A percentile compares a stretch with the other conserved stretches of the same genome.
phyloP scores from a whole-genome alignment of 2,113 vertebrate genomes.

The Pituophis catenifer region DNA sequence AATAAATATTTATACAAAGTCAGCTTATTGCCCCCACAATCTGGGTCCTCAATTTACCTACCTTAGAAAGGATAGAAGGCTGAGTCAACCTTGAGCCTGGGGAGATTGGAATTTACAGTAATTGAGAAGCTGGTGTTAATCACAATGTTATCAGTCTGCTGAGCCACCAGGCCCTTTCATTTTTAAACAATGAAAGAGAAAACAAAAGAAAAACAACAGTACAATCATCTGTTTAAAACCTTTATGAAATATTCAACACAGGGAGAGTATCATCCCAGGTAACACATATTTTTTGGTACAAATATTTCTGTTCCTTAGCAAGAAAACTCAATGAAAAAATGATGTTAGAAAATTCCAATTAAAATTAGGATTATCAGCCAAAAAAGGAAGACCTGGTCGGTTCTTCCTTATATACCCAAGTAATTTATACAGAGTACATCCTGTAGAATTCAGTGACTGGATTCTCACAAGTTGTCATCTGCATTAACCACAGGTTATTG shows the following conservation, averaged over 20 bases:
- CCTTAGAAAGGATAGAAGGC: too few relatives aligned
- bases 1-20: too few relatives aligned
- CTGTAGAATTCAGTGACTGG: not conserved
- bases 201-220: not conserved
- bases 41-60: too few relatives aligned
- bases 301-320: not conserved
- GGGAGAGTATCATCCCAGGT: not conserved
- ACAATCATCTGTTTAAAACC: not conserved
- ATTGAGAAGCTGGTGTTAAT: too few relatives aligned
- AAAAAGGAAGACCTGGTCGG: not conserved
- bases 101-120: too few relatives aligned
- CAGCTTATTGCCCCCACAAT: too few relatives aligned
- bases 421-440: not conserved
- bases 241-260: not conserved
- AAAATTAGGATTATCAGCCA: not conserved
- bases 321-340: not conserved
- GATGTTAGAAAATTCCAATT: not conserved
- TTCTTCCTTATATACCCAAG: not conserved
- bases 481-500: not conserved
- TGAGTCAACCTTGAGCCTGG: too few relatives aligned
- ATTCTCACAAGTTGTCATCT: not conserved
- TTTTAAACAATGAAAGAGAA: not conserved
- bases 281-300: not conserved
- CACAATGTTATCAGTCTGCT: too few relatives aligned
- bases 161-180: too few relatives aligned